These are phyloP conservation scores for Myanophis thanlyinensis DNA, from an alignment of 2,113 vertebrate species.

Conservation along the genomic window DNA sequence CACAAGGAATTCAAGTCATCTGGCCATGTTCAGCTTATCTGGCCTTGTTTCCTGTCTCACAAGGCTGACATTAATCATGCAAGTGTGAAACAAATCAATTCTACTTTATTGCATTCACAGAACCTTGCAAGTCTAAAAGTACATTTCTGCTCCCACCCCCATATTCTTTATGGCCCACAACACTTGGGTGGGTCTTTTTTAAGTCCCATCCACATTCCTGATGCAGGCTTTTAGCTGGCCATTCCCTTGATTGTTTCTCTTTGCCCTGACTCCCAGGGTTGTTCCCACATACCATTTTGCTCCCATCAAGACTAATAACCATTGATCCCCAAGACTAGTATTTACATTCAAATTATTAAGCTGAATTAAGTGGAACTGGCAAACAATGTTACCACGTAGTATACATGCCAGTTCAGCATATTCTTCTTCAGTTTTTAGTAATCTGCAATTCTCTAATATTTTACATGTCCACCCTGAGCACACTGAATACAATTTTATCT, in stretches of 20 bases:
- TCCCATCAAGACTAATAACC: not conserved
- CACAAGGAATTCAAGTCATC: not conserved
- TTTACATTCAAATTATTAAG: not conserved
- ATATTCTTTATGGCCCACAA: not conserved
- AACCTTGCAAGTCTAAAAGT: not conserved
- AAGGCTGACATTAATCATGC: not conserved
- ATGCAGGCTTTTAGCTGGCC: not conserved
- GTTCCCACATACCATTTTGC: not conserved
- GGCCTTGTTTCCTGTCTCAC: not conserved
- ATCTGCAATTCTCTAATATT: not conserved
- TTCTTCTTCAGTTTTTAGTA: not conserved
- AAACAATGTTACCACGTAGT: not conserved
- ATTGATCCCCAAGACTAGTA: not conserved
- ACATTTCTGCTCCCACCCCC: not conserved
- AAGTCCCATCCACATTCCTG: not conserved
- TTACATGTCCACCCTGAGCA: not conserved
- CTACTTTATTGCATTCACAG: not conserved
- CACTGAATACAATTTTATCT: not conserved
- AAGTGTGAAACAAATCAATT: not conserved
- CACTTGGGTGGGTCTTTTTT: not conserved
- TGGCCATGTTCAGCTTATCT: not conserved
- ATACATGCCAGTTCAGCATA: not conserved
- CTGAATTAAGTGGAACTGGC: not conserved
- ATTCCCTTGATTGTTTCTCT: not conserved
- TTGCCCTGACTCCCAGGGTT: not conserved